A percentile compares a stretch with the other conserved stretches of the same genome.
These are phyloP conservation scores for Peromyscus eremicus DNA, from an alignment of 2,797 vertebrate species.

Conservation along the genomic window DNA sequence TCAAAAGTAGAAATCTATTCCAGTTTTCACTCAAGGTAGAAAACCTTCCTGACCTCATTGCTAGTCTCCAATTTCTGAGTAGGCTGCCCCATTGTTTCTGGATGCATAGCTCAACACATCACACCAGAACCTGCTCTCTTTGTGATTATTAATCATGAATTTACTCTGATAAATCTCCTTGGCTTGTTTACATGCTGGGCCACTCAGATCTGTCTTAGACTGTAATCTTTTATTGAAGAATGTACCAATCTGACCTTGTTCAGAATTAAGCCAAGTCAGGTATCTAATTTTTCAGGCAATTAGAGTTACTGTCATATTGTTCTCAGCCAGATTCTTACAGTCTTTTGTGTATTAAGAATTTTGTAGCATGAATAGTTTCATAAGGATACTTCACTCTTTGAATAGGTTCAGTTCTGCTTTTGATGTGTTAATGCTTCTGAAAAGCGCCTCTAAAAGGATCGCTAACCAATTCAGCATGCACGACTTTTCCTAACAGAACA, in stretches of 20 bases:
- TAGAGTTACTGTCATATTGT: background rate
- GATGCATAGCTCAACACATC: background rate
- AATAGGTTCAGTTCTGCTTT: conserved; percentile 34
- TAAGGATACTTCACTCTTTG: conserved; percentile 20
- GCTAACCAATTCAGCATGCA: background rate
- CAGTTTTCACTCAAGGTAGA: background rate
- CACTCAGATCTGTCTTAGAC: background rate
- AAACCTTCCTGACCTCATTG: conserved; percentile 37
- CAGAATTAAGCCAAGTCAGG: background rate
- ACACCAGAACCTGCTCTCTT: background rate
- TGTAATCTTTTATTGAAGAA: conserved; percentile 30
- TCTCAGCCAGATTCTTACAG: background rate
- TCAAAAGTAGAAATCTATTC: background rate
- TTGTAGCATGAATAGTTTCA: conserved; percentile 1
- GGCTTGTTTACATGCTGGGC: background rate
- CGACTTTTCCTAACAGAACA: background rate
- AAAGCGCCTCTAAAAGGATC: background rate
- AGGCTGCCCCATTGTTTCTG: background rate
- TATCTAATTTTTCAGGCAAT: conserved; percentile 4
- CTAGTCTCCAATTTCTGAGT: background rate
- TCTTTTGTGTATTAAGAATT: background rate
- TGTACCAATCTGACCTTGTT: background rate
- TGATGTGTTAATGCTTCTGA: conserved; percentile 15
- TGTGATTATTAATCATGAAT: background rate
- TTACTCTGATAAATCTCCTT: background rate